Percentiles rank a stretch among this genome's conserved stretches.
phyloP scores from a whole-genome alignment of 2,888 invertebrate species.

The Blomia tropicalis region DNA sequence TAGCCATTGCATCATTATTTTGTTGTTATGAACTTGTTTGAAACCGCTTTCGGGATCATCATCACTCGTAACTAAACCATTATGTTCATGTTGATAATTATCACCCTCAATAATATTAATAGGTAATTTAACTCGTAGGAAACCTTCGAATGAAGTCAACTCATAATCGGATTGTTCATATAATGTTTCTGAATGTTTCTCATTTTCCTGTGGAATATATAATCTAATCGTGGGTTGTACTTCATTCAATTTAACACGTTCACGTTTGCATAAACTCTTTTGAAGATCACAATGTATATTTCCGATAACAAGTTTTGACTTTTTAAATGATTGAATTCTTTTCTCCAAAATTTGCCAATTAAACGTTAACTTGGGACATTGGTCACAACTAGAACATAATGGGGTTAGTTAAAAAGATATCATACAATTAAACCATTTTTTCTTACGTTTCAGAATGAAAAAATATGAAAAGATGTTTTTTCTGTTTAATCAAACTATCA shows the following conservation, averaged over 20 bases:
- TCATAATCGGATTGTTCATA: background rate
- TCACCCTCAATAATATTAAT: background rate
- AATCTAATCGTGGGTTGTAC: background rate
- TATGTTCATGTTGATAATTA: background rate
- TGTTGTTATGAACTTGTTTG: background rate
- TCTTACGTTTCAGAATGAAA: background rate
- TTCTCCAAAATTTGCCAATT: background rate
- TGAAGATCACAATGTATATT: background rate
- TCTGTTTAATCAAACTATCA: background rate
- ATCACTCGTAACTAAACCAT: background rate
- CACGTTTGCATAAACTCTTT: background rate
- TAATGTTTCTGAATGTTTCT: background rate
- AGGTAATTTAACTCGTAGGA: background rate
- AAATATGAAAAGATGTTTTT: constrained; percentile 2
- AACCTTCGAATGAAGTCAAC: background rate
- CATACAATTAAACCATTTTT: background rate
- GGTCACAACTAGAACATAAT: background rate
- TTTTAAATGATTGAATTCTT: background rate
- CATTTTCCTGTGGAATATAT: background rate
- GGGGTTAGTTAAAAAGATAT: background rate
- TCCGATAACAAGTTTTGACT: background rate
- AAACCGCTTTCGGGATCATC: background rate
- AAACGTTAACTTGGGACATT: background rate
- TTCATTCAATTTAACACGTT: background rate
- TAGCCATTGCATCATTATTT: background rate